Evolutionary conservation across 2,797 vertebrate genomes (phyloP).

Genomic region (Prunella strophiata): DNA sequence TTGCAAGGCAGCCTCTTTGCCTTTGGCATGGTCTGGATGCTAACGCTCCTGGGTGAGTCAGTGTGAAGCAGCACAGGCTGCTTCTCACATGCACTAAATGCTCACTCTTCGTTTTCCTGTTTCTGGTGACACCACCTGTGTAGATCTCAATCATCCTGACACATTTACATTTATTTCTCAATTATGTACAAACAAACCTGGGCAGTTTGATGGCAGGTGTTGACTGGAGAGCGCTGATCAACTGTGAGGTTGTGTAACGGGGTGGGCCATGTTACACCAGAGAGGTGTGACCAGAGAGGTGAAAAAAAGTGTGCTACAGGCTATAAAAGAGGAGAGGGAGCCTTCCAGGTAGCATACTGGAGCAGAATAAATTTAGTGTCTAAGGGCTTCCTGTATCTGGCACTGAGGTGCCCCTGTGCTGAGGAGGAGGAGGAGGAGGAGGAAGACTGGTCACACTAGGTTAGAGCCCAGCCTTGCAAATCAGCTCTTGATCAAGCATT

Average conservation of each 20-base stretch:
- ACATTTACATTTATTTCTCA: slow-evolving; percentile 55
- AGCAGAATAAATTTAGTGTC: background rate
- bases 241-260: background rate
- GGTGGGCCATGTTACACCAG: background rate
- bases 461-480: background rate
- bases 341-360: background rate
- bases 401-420: background rate
- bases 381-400: background rate
- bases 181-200: slow-evolving; percentile 53
- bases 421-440: background rate
- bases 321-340: background rate
- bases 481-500: background rate
- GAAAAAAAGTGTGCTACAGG: background rate
- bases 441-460: background rate
- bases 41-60: slow-evolving; percentile 66
- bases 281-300: background rate
- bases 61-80: slow-evolving; percentile 16
- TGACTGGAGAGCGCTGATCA: background rate
- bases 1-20: slow-evolving; percentile 72
- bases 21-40: slow-evolving; percentile 63
- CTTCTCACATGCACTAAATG: background rate
- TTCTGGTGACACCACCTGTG: slow-evolving; percentile 67
- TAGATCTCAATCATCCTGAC: slow-evolving; percentile 59
- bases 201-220: background rate
- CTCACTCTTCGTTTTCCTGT: slow-evolving; percentile 4